Evolutionary conservation across 2,888 invertebrate species (phyloP).

Genomic region (Caenorhabditis angaria): DNA sequence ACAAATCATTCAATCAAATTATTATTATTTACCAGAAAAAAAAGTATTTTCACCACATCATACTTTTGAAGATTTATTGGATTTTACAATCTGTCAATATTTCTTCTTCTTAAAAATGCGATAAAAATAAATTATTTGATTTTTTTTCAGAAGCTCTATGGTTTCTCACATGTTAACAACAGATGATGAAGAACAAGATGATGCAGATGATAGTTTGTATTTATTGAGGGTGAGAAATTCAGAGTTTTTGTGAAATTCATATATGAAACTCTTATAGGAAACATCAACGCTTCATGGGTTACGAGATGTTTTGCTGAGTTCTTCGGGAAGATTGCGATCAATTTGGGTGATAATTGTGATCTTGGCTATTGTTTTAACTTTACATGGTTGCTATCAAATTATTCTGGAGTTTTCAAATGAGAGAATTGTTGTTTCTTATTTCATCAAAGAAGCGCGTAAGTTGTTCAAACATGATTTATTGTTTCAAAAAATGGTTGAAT

Average conservation of each 20-base stretch:
- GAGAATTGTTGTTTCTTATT: conserved; percentile 63
- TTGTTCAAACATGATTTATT: background rate
- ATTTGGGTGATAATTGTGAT: conserved; percentile 56
- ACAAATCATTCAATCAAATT: too few species aligned
- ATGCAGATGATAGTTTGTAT: conserved; percentile 43
- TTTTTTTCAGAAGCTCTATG: conserved; percentile 17
- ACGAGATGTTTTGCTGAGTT: conserved; percentile 50
- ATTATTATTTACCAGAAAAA: background rate
- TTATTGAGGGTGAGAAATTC: conserved; percentile 21
- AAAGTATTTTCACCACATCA: background rate
- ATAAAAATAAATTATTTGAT: background rate
- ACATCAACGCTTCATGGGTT: conserved; percentile 62
- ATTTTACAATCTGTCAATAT: background rate
- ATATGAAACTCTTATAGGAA: conserved; percentile 32
- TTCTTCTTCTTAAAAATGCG: background rate
- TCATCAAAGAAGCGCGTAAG: conserved; percentile 55
- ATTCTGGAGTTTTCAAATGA: conserved; percentile 46
- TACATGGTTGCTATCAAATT: conserved; percentile 54
- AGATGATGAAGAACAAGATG: conserved; percentile 36
- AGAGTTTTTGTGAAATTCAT: background rate
- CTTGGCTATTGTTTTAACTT: conserved; percentile 41
- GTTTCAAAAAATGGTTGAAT: background rate
- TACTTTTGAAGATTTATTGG: conserved; percentile 1
- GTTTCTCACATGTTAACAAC: conserved; percentile 11
- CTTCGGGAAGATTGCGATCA: conserved; percentile 26